phyloP scores from a whole-genome alignment of 2,797 vertebrate species.

The Acestrorhynchus altus region DNA sequence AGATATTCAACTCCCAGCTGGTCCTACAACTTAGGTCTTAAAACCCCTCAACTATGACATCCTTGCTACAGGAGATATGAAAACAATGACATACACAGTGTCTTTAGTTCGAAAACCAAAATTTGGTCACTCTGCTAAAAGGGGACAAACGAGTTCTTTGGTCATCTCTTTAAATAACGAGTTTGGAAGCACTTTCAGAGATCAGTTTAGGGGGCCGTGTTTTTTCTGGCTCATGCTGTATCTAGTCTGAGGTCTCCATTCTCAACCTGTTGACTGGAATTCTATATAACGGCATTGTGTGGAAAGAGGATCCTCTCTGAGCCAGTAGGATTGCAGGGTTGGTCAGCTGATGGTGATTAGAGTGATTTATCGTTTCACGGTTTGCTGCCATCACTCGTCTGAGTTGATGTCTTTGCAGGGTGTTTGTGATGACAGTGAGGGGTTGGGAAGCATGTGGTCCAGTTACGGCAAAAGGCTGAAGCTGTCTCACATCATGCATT shows the following conservation, averaged over 20 bases:
- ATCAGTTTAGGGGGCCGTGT: not conserved
- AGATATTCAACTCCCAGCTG: no score
- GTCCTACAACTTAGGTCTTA: no score
- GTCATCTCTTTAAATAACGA: no score
- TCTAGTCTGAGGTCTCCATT: not conserved
- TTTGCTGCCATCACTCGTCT: constrained; percentile 75
- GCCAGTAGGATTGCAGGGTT: constrained; percentile 58
- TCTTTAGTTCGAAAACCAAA: no score
- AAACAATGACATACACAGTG: no score
- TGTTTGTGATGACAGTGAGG: constrained; percentile 75
- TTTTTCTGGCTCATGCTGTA: constrained; percentile 1
- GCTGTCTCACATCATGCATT: constrained; percentile 21
- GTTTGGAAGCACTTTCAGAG: not conserved
- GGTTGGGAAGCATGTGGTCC: constrained; percentile 75
- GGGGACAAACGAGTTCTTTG: no score
- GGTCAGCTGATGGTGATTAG: constrained; percentile 70
- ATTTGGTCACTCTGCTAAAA: no score
- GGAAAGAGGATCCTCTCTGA: constrained; percentile 51
- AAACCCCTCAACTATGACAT: no score
- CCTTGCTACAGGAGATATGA: no score
- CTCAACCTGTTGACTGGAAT: constrained; percentile 49
- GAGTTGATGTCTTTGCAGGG: constrained; percentile 78
- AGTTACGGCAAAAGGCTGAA: constrained; percentile 30
- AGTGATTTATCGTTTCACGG: constrained; percentile 74
- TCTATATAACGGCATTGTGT: constrained; percentile 56